phyloP scores from a whole-genome alignment of 2,888 invertebrate genomes.

The Amitus sp. region DNA sequence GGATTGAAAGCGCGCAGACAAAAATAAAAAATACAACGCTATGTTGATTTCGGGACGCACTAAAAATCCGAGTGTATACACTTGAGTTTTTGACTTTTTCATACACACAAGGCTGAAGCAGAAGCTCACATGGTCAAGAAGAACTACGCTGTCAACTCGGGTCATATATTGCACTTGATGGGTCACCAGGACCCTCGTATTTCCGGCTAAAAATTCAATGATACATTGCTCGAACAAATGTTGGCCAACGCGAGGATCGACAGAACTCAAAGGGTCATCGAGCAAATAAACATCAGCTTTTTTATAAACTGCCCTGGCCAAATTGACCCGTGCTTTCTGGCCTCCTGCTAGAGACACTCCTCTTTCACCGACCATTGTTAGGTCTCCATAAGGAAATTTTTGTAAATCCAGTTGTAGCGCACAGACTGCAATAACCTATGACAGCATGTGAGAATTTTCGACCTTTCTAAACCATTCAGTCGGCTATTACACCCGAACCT shows the following conservation, averaged over 20 bases:
- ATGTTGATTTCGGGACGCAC: no score
- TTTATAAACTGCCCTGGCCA: constrained; percentile 81
- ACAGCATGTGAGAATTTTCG: neutral
- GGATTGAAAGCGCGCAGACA: no score
- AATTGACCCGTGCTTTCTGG: constrained; percentile 83
- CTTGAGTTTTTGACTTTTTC: no score
- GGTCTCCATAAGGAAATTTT: constrained; percentile 80
- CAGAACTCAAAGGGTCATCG: constrained; percentile 86
- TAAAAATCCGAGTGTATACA: no score
- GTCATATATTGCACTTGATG: constrained; percentile 78
- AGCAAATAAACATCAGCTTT: constrained; percentile 82
- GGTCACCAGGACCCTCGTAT: constrained; percentile 73
- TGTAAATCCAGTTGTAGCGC: constrained; percentile 77
- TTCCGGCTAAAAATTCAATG: constrained; percentile 68
- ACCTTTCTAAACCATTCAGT: no score
- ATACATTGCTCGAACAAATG: constrained; percentile 81
- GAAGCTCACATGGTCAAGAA: constrained; percentile 63
- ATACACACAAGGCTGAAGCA: neutral
- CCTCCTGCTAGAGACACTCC: constrained; percentile 86
- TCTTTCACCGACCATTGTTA: constrained; percentile 83
- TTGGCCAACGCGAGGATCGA: constrained; percentile 80
- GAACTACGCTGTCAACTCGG: constrained; percentile 62
- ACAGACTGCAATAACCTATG: constrained; percentile 73
- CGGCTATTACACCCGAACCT: no score
- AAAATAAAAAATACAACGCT: no score